phyloP scores from a whole-genome alignment of 30 jellyfish, hydroid and myxozoan genomes.

The Aurelia sp. region DNA sequence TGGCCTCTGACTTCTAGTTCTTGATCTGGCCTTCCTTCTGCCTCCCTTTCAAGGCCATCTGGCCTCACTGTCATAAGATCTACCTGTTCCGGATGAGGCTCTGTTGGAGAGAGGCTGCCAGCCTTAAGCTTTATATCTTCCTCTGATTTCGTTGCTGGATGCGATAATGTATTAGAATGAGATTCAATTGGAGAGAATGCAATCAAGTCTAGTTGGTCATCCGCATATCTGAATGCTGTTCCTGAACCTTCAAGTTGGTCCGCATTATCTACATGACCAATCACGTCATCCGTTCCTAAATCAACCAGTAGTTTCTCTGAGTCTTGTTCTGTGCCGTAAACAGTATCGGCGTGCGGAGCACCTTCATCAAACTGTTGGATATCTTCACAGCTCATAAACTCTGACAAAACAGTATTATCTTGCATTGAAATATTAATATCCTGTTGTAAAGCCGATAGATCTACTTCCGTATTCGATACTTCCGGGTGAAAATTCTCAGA shows the following conservation, averaged over 20 bases:
- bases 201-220: neutral
- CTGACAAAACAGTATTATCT: slow-evolving; percentile 16
- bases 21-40: too few species aligned
- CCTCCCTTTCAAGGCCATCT: too few species aligned
- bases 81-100: too few species aligned
- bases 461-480: slow-evolving; percentile 18
- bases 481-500: neutral
- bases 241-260: neutral
- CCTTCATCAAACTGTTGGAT: neutral
- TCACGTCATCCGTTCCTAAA: too few species aligned
- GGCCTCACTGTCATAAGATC: too few species aligned
- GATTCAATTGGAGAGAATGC: slow-evolving; percentile 13
- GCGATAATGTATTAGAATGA: neutral
- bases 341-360: too few species aligned
- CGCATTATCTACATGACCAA: neutral
- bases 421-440: neutral
- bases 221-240: neutral
- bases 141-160: neutral
- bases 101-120: too few species aligned
- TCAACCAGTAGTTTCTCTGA: too few species aligned
- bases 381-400: slow-evolving; percentile 1
- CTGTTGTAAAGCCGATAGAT: slow-evolving; percentile 10
- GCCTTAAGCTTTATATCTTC: too few species aligned
- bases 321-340: too few species aligned
- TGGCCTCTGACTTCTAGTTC: too few species aligned